A percentile compares a stretch with the other conserved stretches of the same genome.
These are phyloP conservation scores for Drosophila parthenogenetica DNA, from an alignment of 2,888 invertebrate genomes.

Conservation along the genomic window DNA sequence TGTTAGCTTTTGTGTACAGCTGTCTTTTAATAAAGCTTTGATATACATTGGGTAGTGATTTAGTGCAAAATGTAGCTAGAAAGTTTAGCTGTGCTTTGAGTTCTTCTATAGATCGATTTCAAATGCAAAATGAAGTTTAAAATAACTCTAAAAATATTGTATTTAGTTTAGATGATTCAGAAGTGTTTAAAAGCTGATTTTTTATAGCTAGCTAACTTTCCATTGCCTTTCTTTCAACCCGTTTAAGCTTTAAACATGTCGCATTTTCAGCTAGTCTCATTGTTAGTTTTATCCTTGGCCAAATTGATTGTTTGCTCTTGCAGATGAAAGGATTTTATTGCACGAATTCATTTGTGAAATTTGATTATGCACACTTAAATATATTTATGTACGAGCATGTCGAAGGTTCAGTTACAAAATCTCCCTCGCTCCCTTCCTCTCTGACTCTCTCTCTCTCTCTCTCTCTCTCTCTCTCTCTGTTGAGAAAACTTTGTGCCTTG, in stretches of 20 bases:
- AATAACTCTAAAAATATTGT: too few species aligned
- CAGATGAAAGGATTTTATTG: slow-evolving; percentile 63
- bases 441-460: background rate
- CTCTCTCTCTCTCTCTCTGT: background rate
- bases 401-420: slow-evolving; percentile 1
- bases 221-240: background rate
- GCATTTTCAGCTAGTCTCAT: slow-evolving; percentile 29
- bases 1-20: background rate
- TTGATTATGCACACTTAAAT: slow-evolving; percentile 59
- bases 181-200: background rate
- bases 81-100: background rate
- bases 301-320: slow-evolving; percentile 45
- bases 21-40: background rate
- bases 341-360: slow-evolving; percentile 64
- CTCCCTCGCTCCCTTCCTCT: background rate
- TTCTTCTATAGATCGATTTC: too few species aligned
- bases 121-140: too few species aligned
- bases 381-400: slow-evolving; percentile 24
- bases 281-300: slow-evolving; percentile 4
- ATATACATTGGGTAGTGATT: background rate
- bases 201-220: background rate
- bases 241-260: background rate
- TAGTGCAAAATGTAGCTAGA: background rate
- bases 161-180: too few species aligned
- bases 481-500: slow-evolving; percentile 51